These are phyloP conservation scores for Xiphias gladius DNA, from an alignment of 2,113 vertebrate genomes.

Conservation along the genomic window DNA sequence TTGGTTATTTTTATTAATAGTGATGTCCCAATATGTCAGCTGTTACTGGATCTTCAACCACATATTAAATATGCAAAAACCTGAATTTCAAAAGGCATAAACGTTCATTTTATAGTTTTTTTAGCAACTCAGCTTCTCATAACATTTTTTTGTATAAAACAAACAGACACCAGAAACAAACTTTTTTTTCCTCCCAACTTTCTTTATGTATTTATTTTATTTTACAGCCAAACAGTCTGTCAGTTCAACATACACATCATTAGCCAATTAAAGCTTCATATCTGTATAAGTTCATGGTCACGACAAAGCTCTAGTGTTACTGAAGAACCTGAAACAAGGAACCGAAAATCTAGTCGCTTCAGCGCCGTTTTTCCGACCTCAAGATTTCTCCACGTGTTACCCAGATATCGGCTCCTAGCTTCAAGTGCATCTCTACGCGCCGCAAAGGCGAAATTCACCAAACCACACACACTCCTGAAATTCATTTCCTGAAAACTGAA, in stretches of 20 bases:
- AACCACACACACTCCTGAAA: not conserved
- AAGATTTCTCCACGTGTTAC: too few relatives aligned
- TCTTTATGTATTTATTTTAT: not conserved
- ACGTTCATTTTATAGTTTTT: too few relatives aligned
- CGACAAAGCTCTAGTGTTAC: too few relatives aligned
- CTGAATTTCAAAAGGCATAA: too few relatives aligned
- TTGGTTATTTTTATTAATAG: too few relatives aligned
- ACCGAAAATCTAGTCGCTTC: too few relatives aligned
- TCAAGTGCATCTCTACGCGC: not conserved
- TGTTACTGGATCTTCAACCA: too few relatives aligned
- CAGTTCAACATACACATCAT: not conserved
- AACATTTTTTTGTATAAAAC: not conserved
- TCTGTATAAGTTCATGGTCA: not conserved
- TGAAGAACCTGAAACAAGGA: not conserved
- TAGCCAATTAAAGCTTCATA: not conserved
- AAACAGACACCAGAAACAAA: not conserved
- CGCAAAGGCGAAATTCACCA: too few relatives aligned
- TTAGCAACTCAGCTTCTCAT: too few relatives aligned
- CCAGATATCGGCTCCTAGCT: not conserved
- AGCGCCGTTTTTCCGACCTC: too few relatives aligned
- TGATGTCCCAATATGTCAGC: too few relatives aligned
- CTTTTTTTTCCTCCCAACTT: not conserved
- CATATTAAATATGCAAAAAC: too few relatives aligned
- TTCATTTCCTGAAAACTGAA: not conserved
- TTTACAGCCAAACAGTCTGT: not conserved